Evolutionary conservation across 2,797 vertebrate species (phyloP).

Genomic region (Chelon labrosus): DNA sequence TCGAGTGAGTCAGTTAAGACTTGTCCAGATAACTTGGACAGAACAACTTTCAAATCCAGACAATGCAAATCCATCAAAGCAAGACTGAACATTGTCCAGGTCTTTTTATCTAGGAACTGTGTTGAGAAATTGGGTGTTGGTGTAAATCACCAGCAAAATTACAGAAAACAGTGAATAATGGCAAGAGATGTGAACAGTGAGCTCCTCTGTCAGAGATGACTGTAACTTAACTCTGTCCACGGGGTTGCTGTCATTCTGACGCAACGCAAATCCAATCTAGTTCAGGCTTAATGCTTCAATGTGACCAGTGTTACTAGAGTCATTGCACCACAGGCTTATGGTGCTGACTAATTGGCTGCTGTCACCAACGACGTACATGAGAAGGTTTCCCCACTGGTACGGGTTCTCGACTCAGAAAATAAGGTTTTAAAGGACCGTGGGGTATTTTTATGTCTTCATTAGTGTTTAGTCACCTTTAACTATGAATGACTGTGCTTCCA

Average conservation of each 20-base stretch:
- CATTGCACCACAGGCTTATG: slow-evolving; percentile 9
- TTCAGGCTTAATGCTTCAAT: slow-evolving; percentile 59
- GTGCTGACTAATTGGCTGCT: slow-evolving; percentile 38
- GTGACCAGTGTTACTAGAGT: slow-evolving; percentile 39
- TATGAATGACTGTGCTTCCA: no score
- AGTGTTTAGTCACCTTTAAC: no score
- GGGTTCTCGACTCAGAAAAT: not conserved
- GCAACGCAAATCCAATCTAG: slow-evolving; percentile 58
- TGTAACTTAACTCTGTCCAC: slow-evolving; percentile 28
- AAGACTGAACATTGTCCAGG: slow-evolving; percentile 22
- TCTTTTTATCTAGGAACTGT: not conserved
- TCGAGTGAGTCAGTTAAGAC: slow-evolving; percentile 6
- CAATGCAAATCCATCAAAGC: slow-evolving; percentile 4
- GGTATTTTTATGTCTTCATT: no score
- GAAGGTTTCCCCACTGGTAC: not conserved
- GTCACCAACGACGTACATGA: slow-evolving; percentile 20
- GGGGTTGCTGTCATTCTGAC: slow-evolving; percentile 42
- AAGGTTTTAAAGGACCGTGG: not conserved
- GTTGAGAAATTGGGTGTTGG: no score
- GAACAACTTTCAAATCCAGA: slow-evolving; percentile 13
- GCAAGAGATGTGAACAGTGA: not conserved
- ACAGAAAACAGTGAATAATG: not conserved
- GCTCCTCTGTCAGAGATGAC: slow-evolving; percentile 13
- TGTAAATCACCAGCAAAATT: no score
- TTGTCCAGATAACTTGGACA: slow-evolving; percentile 24